These are phyloP conservation scores for Mechanitis mazaeus DNA, from an alignment of 2,888 invertebrate genomes.

Conservation along the genomic window DNA sequence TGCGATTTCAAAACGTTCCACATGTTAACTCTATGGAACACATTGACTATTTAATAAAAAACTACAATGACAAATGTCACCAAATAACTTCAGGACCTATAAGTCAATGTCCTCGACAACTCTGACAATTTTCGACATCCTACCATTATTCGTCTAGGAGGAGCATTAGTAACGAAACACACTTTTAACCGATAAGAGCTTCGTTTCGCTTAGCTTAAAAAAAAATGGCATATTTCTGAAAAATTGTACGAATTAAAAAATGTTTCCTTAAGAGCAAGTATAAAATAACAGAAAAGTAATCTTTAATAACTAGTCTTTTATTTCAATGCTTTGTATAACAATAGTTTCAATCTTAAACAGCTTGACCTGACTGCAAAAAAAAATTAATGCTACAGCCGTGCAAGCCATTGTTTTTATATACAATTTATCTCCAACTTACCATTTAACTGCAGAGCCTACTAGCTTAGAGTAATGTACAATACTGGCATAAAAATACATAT, in stretches of 20 bases:
- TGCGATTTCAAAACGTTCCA: no score
- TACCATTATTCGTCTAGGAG: no score
- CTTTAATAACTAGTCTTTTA: conserved; percentile 26
- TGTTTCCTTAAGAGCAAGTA: conserved; percentile 17
- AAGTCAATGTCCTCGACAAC: no score
- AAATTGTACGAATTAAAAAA: neutral
- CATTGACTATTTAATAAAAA: no score
- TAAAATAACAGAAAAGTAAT: conserved; percentile 23
- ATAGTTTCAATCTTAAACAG: conserved; percentile 25
- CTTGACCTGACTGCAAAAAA: conserved; percentile 27
- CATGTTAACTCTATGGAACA: no score
- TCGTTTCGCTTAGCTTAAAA: neutral
- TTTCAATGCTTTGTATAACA: conserved; percentile 28
- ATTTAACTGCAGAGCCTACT: conserved; percentile 13
- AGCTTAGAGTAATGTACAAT: conserved; percentile 10
- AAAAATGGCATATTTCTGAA: neutral
- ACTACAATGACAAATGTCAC: no score
- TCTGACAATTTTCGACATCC: no score
- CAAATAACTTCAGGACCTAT: no score
- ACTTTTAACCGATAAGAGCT: no score
- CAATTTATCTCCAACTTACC: conserved; percentile 17
- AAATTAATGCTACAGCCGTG: conserved; percentile 27
- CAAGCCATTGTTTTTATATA: conserved; percentile 24
- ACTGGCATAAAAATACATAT: neutral
- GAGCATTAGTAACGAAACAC: no score